A percentile compares a stretch with the other conserved stretches of the same genome.
Conservation (phyloP, 2,113 vertebrate genomes). For the Leucopsar rothschildi region DNA sequence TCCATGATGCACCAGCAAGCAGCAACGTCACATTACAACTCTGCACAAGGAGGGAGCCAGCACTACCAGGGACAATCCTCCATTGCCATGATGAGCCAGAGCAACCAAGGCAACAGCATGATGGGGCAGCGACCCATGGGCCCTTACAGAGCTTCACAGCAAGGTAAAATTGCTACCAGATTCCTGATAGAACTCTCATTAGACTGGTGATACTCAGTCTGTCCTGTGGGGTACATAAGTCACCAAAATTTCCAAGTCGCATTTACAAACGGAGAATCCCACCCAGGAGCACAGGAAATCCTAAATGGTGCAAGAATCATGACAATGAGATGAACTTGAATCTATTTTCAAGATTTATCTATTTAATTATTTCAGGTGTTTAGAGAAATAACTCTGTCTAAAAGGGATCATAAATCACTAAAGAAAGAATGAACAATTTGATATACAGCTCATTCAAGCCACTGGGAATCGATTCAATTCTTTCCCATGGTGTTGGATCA, state of each 20-base stretch:
- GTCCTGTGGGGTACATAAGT: not conserved
- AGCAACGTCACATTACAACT: slow-evolving; percentile 86
- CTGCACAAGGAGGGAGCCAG: slow-evolving; percentile 83
- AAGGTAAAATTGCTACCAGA: slow-evolving; percentile 73
- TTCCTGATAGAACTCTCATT: not conserved
- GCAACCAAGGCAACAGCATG: slow-evolving; percentile 86
- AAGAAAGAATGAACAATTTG: slow-evolving; percentile 6
- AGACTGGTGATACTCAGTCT: not conserved
- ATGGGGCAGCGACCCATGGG: slow-evolving; percentile 91
- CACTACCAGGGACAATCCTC: slow-evolving; percentile 92
- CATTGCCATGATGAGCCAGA: slow-evolving; percentile 91
- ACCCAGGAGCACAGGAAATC: not conserved
- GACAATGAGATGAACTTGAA: not conserved
- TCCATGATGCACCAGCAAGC: slow-evolving; percentile 97
- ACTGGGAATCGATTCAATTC: not conserved
- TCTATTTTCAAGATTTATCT: not conserved
- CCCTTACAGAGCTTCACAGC: slow-evolving; percentile 89
- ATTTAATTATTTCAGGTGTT: slow-evolving; percentile 21
- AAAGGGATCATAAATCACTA: not conserved
- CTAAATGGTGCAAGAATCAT: not conserved
- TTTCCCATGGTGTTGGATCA: slow-evolving; percentile 11
- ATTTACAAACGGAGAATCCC: not conserved
- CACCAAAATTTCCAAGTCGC: not conserved
- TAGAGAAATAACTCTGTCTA: not conserved
- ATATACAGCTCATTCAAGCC: not conserved